These are phyloP conservation scores for Epinotia demarniana DNA, from an alignment of 2,888 invertebrate genomes.

Conservation along the genomic window DNA sequence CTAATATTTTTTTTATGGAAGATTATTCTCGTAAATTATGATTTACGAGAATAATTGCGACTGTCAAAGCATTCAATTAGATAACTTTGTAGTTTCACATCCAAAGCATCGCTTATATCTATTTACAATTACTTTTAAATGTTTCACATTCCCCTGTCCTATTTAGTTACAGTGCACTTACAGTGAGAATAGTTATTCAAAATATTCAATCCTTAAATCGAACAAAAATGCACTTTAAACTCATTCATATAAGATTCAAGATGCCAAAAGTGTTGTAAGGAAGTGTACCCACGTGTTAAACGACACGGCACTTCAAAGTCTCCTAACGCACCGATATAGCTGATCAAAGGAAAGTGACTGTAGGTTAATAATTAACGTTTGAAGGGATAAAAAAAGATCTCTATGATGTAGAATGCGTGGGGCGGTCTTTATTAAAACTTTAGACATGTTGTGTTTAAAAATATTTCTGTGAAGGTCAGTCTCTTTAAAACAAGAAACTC, in stretches of 20 bases:
- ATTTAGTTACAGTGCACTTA: conserved; percentile 43
- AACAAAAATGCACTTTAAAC: neutral
- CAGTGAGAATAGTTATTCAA: neutral
- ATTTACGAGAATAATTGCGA: too few relatives aligned
- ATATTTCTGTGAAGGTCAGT: neutral
- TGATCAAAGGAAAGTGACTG: conserved; percentile 40
- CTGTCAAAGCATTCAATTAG: neutral
- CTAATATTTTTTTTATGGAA: neutral
- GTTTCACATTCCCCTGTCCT: conserved; percentile 28
- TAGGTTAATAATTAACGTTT: conserved; percentile 41
- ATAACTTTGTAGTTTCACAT: neutral
- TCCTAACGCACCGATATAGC: conserved; percentile 40
- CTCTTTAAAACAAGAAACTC: too few relatives aligned
- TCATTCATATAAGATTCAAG: neutral
- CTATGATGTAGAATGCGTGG: conserved; percentile 7
- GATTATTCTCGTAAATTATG: neutral
- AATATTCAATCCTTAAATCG: neutral
- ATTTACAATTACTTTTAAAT: conserved; percentile 23
- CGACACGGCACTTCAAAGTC: conserved; percentile 43
- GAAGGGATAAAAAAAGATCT: conserved; percentile 34
- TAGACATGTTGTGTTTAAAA: neutral
- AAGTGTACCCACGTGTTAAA: conserved; percentile 36
- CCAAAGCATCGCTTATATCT: neutral
- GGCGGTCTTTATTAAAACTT: conserved; percentile 12
- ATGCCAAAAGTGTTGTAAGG: neutral